Percentiles rank a stretch among this genome's conserved stretches.
phyloP scores from a whole-genome alignment of 2,888 invertebrate genomes.

The Saturnia japonica region DNA sequence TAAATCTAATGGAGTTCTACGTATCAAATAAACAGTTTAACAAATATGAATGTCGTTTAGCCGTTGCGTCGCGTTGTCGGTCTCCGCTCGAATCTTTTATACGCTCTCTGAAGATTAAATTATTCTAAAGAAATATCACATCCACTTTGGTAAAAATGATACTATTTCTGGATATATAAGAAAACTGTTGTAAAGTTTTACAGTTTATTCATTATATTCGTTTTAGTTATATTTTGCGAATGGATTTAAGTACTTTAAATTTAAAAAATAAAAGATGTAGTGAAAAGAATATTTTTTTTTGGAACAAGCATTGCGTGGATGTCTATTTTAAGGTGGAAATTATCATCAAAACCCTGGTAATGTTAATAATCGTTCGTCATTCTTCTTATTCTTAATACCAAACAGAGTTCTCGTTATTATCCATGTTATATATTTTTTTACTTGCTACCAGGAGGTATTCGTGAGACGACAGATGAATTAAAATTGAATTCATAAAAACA shows the following conservation, averaged over 20 bases:
- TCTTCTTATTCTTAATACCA: too few species aligned
- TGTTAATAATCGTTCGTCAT: too few species aligned
- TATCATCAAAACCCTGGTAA: too few species aligned
- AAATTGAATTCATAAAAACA: slow-evolving; percentile 15
- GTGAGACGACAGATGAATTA: background rate
- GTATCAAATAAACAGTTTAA: background rate
- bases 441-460: background rate
- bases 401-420: too few species aligned
- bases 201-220: background rate
- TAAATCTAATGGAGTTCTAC: background rate
- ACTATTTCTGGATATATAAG: background rate
- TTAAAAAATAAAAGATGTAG: too few species aligned
- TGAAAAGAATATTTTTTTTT: too few species aligned
- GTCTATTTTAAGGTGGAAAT: too few species aligned
- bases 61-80: background rate
- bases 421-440: too few species aligned
- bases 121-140: background rate
- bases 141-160: background rate
- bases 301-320: too few species aligned
- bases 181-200: background rate
- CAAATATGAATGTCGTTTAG: background rate
- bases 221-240: background rate
- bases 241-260: background rate
- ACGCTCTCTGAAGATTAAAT: background rate
- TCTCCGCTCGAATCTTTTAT: background rate